Conservation (phyloP, 1,140 invertebrate genomes). For the Lasioglossum albipes region DNA sequence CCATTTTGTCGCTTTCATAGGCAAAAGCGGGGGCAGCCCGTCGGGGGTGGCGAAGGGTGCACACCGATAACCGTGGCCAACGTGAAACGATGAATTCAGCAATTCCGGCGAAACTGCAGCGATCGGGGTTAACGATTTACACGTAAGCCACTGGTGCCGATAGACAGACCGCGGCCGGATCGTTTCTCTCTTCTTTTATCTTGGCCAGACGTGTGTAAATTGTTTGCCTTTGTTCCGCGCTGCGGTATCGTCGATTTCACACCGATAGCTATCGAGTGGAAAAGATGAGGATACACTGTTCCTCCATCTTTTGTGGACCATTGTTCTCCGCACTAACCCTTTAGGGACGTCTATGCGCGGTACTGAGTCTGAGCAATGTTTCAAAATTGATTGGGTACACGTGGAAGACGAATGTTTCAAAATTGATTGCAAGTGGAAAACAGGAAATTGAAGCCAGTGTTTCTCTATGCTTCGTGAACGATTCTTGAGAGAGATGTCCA, state of each 20-base stretch:
- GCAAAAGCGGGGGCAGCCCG: not conserved
- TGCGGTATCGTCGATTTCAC: not conserved
- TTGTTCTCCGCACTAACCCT: too few relatives aligned
- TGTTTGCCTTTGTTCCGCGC: slow-evolving; percentile 29
- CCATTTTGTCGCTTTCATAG: slow-evolving; percentile 17
- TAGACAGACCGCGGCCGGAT: not conserved
- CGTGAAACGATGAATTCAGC: slow-evolving; percentile 35
- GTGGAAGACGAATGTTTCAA: too few relatives aligned
- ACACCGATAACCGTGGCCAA: slow-evolving; percentile 8
- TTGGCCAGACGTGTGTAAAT: slow-evolving; percentile 7
- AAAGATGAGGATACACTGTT: too few relatives aligned
- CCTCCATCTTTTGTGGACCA: too few relatives aligned
- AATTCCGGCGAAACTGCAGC: slow-evolving; percentile 7
- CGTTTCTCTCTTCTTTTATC: slow-evolving; percentile 17
- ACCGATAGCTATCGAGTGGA: not conserved
- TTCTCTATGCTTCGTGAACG: too few relatives aligned
- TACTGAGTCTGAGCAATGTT: too few relatives aligned
- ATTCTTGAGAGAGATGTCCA: too few relatives aligned
- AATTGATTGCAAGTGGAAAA: too few relatives aligned
- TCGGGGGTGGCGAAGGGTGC: too few relatives aligned
- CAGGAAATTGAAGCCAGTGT: too few relatives aligned
- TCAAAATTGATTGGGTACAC: too few relatives aligned
- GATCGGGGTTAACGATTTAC: slow-evolving; percentile 31
- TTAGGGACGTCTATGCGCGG: too few relatives aligned
- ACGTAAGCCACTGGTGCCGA: slow-evolving; percentile 31